Evolutionary conservation across 2,888 invertebrate species (phyloP).

Genomic region (Sesia apiformis): DNA sequence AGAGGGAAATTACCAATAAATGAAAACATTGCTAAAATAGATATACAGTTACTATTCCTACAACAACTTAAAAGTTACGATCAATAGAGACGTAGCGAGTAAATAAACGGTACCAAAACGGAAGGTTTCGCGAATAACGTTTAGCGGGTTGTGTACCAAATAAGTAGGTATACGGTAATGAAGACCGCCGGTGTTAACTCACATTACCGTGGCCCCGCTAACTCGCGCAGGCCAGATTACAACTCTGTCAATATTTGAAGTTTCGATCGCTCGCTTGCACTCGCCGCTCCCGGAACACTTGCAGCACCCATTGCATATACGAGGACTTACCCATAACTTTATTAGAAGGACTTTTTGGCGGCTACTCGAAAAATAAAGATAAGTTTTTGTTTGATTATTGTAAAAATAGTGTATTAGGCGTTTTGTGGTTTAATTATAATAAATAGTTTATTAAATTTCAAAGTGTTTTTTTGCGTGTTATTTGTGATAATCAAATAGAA

Average conservation of each 20-base stretch:
- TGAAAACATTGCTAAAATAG: too few species aligned
- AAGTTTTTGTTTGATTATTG: too few species aligned
- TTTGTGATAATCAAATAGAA: too few species aligned
- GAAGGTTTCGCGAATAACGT: slow-evolving; percentile 51
- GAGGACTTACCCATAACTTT: not conserved
- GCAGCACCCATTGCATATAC: not conserved
- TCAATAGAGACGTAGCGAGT: not conserved
- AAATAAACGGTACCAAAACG: slow-evolving; percentile 1
- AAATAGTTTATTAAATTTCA: too few species aligned
- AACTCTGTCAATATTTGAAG: slow-evolving; percentile 63
- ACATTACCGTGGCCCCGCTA: slow-evolving; percentile 61
- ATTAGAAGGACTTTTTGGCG: not conserved
- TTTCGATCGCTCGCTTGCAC: slow-evolving; percentile 16
- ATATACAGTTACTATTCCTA: too few species aligned
- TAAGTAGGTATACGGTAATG: slow-evolving; percentile 55
- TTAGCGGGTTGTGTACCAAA: slow-evolving; percentile 39
- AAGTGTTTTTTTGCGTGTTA: too few species aligned
- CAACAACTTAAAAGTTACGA: too few species aligned
- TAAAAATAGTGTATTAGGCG: too few species aligned
- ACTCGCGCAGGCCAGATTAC: slow-evolving; percentile 56
- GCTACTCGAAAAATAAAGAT: too few species aligned
- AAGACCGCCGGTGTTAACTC: slow-evolving; percentile 55
- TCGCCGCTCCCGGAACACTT: slow-evolving; percentile 5
- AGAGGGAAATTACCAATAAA: too few species aligned
- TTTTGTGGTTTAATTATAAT: too few species aligned